These are phyloP conservation scores for Hemithea aestivaria DNA, from an alignment of 2,888 invertebrate genomes.

Conservation along the genomic window DNA sequence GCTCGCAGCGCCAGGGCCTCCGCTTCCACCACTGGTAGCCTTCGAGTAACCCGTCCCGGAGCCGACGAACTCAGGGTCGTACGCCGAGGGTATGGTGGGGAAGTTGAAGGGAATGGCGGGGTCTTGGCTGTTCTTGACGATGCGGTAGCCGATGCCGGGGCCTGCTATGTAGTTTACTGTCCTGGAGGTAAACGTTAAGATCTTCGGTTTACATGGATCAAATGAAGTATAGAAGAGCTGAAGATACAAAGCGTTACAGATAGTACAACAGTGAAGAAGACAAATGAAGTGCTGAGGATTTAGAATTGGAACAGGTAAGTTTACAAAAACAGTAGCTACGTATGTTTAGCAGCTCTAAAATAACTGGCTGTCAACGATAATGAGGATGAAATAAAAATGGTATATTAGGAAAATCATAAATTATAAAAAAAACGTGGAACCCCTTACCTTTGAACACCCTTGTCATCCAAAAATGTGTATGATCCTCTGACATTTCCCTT, in stretches of 20 bases:
- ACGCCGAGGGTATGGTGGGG: constrained; percentile 78
- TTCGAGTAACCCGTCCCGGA: constrained; percentile 43
- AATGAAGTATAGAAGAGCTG: not conserved
- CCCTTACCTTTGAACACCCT: constrained; percentile 83
- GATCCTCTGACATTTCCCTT: constrained; percentile 86
- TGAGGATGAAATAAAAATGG: no score
- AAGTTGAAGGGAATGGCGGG: constrained; percentile 81
- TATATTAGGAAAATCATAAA: no score
- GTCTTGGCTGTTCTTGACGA: constrained; percentile 84
- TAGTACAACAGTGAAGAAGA: no score
- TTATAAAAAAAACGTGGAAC: no score
- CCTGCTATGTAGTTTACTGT: constrained; percentile 90
- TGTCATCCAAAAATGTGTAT: constrained; percentile 88
- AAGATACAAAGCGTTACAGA: not conserved
- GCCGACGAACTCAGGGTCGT: constrained; percentile 68
- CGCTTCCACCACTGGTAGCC: constrained; percentile 30
- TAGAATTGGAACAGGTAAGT: no score
- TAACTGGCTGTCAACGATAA: no score
- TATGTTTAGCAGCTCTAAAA: no score
- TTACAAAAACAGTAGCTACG: no score
- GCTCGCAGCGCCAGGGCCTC: constrained; percentile 42
- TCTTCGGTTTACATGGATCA: not conserved
- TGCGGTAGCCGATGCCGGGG: constrained; percentile 87
- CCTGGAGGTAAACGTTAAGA: constrained; percentile 39
- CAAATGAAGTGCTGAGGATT: no score